These are phyloP conservation scores for Rhimphoctona megacephalus DNA, from an alignment of 2,888 invertebrate genomes.

Conservation along the genomic window DNA sequence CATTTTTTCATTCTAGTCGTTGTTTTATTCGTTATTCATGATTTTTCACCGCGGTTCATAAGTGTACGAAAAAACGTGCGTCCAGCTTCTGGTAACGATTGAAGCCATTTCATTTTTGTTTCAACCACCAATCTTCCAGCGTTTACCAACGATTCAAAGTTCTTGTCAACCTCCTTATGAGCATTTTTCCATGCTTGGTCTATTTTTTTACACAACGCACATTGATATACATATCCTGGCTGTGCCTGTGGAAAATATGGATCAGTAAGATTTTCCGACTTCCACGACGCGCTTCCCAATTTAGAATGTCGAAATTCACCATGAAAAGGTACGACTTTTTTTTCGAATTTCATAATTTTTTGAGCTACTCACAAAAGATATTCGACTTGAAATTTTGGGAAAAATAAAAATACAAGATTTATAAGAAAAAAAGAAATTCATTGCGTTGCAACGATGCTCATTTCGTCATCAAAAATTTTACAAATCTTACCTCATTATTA, in stretches of 20 bases:
- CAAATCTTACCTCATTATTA: not conserved
- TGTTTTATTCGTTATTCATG: not conserved
- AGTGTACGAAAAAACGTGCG: not conserved
- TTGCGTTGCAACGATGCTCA: not conserved
- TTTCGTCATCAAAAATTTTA: not conserved
- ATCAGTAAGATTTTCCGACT: not conserved
- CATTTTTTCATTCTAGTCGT: not conserved
- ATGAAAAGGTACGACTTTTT: not conserved
- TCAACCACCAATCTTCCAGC: not conserved
- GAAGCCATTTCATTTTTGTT: not conserved
- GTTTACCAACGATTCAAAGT: not conserved
- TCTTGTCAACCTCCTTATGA: not conserved
- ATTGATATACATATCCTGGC: not conserved
- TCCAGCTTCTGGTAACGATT: not conserved
- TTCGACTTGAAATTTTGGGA: not conserved
- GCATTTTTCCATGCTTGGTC: not conserved
- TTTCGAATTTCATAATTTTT: not conserved
- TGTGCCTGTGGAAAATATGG: not conserved
- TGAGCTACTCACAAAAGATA: not conserved
- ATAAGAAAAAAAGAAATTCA: not conserved
- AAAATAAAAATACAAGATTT: not conserved
- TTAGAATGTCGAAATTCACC: not conserved
- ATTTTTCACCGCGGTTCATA: not conserved
- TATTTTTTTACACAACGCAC: not conserved
- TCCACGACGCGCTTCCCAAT: not conserved